phyloP scores from a whole-genome alignment of 2,888 invertebrate genomes.

The Crioceris asparagi region DNA sequence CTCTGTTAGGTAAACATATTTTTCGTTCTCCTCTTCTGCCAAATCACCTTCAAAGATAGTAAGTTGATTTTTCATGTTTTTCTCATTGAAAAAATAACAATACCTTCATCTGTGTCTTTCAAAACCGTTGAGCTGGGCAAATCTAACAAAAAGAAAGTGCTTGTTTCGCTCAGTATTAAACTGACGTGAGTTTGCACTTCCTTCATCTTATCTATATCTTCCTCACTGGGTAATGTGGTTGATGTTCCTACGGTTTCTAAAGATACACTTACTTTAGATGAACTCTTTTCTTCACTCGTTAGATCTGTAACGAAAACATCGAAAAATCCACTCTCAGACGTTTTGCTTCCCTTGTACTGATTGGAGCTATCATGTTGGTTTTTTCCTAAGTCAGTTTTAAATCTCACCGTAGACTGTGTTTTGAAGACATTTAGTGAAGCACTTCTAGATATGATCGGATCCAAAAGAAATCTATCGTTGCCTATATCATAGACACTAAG shows the following conservation, averaged over 20 bases:
- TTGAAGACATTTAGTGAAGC: no score
- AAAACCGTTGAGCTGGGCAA: slow-evolving; percentile 52
- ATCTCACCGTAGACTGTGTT: slow-evolving; percentile 13
- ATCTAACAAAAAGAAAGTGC: slow-evolving; percentile 53
- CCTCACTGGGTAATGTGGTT: background rate
- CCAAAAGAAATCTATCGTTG: no score
- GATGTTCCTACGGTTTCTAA: background rate
- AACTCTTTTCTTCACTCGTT: background rate
- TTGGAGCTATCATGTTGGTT: slow-evolving; percentile 5
- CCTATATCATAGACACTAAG: slow-evolving; percentile 22
- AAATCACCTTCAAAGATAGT: slow-evolving; percentile 20
- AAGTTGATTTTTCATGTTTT: no score
- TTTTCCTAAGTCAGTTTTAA: slow-evolving; percentile 9
- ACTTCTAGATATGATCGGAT: no score
- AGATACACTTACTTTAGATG: no score
- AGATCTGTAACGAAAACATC: background rate
- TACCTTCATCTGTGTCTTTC: slow-evolving; percentile 46
- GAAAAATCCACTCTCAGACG: slow-evolving; percentile 1
- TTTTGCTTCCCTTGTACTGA: slow-evolving; percentile 9
- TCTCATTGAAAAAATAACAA: no score
- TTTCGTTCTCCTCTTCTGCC: slow-evolving; percentile 52
- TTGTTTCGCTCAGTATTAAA: slow-evolving; percentile 55
- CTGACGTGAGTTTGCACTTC: slow-evolving; percentile 47
- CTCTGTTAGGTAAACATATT: slow-evolving; percentile 54
- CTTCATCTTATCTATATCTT: slow-evolving; percentile 6